A percentile compares a stretch with the other conserved stretches of the same genome.
Evolutionary conservation across 2,113 vertebrate genomes (phyloP).

Genomic region (Notiomystis cincta): DNA sequence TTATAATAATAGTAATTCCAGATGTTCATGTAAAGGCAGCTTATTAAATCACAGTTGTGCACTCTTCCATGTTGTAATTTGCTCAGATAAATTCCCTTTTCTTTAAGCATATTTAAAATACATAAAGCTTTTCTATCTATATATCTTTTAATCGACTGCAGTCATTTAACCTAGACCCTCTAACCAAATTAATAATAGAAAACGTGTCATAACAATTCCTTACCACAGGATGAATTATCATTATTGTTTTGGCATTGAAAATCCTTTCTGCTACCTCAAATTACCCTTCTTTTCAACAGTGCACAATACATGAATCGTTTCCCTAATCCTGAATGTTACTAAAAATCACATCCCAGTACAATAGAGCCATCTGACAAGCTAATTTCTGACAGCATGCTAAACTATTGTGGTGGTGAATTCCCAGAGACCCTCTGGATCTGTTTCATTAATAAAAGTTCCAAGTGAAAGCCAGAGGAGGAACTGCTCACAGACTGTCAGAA

Average conservation of each 20-base stretch:
- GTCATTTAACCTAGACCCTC: constrained; percentile 64
- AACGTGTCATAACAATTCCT: constrained; percentile 69
- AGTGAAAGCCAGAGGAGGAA: constrained; percentile 20
- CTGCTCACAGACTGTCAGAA: neutral
- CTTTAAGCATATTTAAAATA: constrained; percentile 63
- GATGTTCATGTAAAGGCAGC: constrained; percentile 1
- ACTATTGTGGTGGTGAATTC: constrained; percentile 13
- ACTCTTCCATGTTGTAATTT: constrained; percentile 26
- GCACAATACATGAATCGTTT: constrained; percentile 61
- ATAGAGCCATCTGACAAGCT: constrained; percentile 51
- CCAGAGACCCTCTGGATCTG: constrained; percentile 38
- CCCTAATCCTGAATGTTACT: constrained; percentile 50
- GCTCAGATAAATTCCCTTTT: constrained; percentile 55
- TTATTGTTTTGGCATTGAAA: constrained; percentile 65
- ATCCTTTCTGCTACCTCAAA: constrained; percentile 62
- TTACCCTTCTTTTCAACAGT: constrained; percentile 54
- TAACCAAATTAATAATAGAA: constrained; percentile 67
- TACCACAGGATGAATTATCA: constrained; percentile 61
- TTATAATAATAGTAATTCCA: neutral
- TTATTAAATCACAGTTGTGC: constrained; percentile 30
- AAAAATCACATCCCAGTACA: constrained; percentile 43
- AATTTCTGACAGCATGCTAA: constrained; percentile 36
- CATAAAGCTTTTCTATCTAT: constrained; percentile 44
- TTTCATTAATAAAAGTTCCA: constrained; percentile 45
- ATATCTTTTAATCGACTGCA: constrained; percentile 63